These are phyloP conservation scores for Halictus rubicundus DNA, from an alignment of 1,140 invertebrate genomes.

Conservation along the genomic window DNA sequence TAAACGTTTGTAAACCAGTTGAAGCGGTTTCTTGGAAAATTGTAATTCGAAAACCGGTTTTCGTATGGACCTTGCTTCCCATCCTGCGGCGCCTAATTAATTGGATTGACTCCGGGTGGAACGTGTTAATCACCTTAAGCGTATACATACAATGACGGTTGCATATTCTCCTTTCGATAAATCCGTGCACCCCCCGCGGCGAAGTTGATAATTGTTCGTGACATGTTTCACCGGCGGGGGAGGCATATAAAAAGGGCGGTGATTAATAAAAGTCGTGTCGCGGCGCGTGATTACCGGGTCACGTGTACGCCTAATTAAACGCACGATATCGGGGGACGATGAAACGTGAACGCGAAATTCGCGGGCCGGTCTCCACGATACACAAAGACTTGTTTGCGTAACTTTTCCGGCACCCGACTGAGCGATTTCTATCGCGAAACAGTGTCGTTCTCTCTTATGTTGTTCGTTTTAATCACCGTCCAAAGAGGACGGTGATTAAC, in stretches of 20 bases:
- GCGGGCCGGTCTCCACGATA: neutral
- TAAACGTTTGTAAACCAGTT: no score
- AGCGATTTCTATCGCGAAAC: neutral
- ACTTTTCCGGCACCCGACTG: neutral
- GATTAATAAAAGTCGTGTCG: conserved; percentile 26
- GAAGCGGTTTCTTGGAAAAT: no score
- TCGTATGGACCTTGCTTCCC: neutral
- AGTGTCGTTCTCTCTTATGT: neutral
- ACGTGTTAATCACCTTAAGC: conserved; percentile 9
- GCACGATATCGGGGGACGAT: neutral
- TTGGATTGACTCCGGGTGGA: neutral
- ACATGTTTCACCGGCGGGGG: neutral
- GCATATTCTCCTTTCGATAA: neutral
- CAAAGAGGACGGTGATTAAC: neutral
- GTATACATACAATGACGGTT: neutral
- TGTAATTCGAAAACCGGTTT: no score
- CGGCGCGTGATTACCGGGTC: conserved; percentile 13
- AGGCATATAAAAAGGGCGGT: neutral
- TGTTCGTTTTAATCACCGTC: neutral
- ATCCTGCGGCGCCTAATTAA: neutral
- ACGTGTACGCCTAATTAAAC: conserved; percentile 31
- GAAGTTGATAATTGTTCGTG: conserved; percentile 12
- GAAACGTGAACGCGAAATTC: neutral
- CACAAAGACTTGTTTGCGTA: neutral
- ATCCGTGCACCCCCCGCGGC: neutral